Conservation (phyloP, 1,140 invertebrate species). For the Eupeodes corollae region DNA sequence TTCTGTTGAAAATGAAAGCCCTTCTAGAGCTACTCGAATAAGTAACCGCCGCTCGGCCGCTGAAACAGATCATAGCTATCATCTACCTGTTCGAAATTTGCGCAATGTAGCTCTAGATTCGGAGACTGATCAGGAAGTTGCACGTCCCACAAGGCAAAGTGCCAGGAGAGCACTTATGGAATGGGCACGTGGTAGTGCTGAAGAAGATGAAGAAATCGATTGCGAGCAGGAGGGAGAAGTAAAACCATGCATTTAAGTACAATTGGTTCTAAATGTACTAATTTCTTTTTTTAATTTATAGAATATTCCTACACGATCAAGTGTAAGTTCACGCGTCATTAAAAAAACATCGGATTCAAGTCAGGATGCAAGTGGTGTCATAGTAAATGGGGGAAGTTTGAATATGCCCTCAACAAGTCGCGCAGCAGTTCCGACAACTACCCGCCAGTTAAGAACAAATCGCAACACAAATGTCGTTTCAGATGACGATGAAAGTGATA, state of each 20-base stretch:
- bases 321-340: conserved; percentile 8
- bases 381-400: not conserved
- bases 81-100: conserved; percentile 28
- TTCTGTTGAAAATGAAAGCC: conserved; percentile 10
- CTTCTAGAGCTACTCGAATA: conserved; percentile 22
- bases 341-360: not conserved
- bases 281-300: conserved; percentile 4
- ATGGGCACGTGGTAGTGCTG: conserved; percentile 28
- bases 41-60: conserved; percentile 11
- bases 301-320: conserved; percentile 35
- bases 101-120: conserved; percentile 31
- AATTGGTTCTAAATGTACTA: not conserved
- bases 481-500: conserved; percentile 27
- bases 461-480: conserved; percentile 25
- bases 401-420: conserved; percentile 28
- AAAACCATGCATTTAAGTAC: not conserved
- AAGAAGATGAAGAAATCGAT: conserved; percentile 20
- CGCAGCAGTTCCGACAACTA: conserved; percentile 12
- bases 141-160: conserved; percentile 26
- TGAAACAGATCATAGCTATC: conserved; percentile 35
- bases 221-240: conserved; percentile 6
- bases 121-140: conserved; percentile 20
- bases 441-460: conserved; percentile 29
- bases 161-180: conserved; percentile 23
- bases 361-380: not conserved